Evolutionary conservation across 2,888 invertebrate species (phyloP), one percentile per base, ranked within the genome.

Genomic region (Heliconius sara): DNA sequence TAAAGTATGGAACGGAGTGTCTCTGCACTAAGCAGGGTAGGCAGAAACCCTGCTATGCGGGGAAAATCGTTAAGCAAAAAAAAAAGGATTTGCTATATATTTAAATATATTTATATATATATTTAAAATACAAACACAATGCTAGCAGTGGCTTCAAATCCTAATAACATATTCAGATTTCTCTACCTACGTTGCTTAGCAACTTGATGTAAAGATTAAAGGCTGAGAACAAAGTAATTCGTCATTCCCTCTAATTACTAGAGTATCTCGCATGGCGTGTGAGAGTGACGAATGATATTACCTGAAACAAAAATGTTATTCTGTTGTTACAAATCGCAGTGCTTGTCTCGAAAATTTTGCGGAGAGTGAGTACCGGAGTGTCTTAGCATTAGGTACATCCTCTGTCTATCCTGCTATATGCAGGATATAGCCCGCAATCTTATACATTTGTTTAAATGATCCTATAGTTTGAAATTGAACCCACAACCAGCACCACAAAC

Each of bases 181-280:
- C 27, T 16, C 65, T 30, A 65, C 16, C 2, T 65, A 22, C 43
- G n/a, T 47, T 16, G 25, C 27, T 2, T 25, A 27, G 39, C 39
- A 70, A 70, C 25, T 70, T 43, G 47, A 70, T 25, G 16, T 47
- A 47, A 16, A 70, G 25, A 70, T 70, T 70, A 43, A 43, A 70
- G 3, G 39, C n/a, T 25, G 7, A 47, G 25, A 25, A 43, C 43
- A 70, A 70, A 43, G 70, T 70, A n/a, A 70, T 70, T 70, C 70
- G 25, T 70, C 43, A 70, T 43, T 9, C 70, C 39, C n/a, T 70
- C 25, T 70, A 70, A 70, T 70, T 47, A 70, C 43, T 70, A 25
- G 68, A 25, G 43, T 47, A 70, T 16, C 43, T 70, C 68, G 43
- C 43, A 25, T 19, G 70, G 43, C 70, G 70, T 70, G 43, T 0